phyloP scores from a whole-genome alignment of 2,888 invertebrate genomes.

The Orchesellides sinensis region DNA sequence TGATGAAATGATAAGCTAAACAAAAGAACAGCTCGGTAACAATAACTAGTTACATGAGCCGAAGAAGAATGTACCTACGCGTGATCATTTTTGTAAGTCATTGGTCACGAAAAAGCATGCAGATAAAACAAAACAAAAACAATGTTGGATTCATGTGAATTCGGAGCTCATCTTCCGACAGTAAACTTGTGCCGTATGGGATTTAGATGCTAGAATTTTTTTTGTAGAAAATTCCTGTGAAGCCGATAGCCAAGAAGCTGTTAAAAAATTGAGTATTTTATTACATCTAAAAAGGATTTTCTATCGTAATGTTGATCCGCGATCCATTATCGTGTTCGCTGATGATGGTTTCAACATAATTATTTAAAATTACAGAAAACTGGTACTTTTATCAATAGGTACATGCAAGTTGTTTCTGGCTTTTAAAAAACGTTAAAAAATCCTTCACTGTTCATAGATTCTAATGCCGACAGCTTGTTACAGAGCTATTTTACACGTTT shows the following conservation, averaged over 20 bases:
- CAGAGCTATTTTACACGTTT: conserved; percentile 21
- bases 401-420: not conserved
- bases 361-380: conserved; percentile 13
- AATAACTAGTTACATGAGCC: too few relatives aligned
- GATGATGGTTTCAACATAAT: not conserved
- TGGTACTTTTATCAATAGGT: not conserved
- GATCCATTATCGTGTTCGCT: not conserved
- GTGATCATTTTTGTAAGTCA: conserved; percentile 25
- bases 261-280: not conserved
- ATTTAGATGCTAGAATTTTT: not conserved
- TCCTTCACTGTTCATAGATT: not conserved
- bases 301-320: not conserved
- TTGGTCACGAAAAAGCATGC: conserved; percentile 28
- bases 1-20: not conserved
- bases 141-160: conserved; percentile 13
- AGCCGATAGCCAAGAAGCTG: not conserved
- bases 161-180: not conserved
- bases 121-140: not conserved
- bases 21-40: not conserved
- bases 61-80: not conserved
- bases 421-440: not conserved
- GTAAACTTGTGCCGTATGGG: not conserved
- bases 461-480: conserved; percentile 25
- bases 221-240: too few relatives aligned
- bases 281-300: not conserved